Conservation (phyloP, 2,113 vertebrate genomes). For the Petroica traversi region DNA sequence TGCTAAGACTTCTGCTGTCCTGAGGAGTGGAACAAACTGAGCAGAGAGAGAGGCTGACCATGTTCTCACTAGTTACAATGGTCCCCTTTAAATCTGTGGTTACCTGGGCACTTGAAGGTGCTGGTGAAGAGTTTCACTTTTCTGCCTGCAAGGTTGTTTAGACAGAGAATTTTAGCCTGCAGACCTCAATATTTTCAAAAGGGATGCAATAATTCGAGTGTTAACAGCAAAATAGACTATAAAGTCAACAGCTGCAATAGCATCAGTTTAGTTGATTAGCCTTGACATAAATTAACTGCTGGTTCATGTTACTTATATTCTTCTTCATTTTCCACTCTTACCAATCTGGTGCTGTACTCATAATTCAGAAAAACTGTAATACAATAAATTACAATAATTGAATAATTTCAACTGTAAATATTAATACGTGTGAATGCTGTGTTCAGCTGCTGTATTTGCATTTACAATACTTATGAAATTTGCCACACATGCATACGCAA, state of each 20-base stretch:
- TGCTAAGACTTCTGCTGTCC: neutral
- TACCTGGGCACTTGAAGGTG: fast-evolving
- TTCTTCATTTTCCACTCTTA: neutral
- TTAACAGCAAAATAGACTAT: neutral
- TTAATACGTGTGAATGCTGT: neutral
- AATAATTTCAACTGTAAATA: neutral
- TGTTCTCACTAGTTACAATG: neutral
- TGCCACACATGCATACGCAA: too few species aligned
- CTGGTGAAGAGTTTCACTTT: neutral
- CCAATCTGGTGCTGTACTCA: neutral
- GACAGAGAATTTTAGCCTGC: neutral
- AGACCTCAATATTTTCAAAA: neutral
- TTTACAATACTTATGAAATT: neutral
- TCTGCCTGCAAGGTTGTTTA: neutral
- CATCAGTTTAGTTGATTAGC: neutral
- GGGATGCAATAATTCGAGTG: neutral
- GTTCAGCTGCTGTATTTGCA: neutral
- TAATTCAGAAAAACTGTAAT: neutral
- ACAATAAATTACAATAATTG: neutral
- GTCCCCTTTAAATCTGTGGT: neutral
- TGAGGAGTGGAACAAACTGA: neutral
- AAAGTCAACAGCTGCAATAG: neutral
- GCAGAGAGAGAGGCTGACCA: fast-evolving
- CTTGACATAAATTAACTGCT: neutral
- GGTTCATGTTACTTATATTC: neutral